Conservation (phyloP, 2,113 vertebrate species). For the Martes martes region DNA sequence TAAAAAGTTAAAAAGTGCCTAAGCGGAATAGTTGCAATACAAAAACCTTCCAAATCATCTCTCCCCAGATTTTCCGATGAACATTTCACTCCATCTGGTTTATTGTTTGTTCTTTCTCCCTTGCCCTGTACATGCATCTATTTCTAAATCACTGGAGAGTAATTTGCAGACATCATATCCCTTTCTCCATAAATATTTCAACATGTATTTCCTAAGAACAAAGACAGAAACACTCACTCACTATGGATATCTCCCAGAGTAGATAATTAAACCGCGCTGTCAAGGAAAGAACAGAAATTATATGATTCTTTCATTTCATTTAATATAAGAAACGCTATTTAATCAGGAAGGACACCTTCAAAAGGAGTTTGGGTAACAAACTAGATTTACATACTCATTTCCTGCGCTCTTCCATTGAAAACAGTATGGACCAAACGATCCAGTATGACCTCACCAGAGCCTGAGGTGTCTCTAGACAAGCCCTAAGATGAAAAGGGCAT, state of each 20-base stretch:
- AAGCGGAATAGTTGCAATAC: neutral
- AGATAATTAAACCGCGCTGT: neutral
- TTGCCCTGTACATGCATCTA: neutral
- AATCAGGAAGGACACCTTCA: neutral
- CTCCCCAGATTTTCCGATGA: neutral
- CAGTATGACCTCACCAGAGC: neutral
- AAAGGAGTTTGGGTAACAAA: neutral
- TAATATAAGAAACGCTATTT: neutral
- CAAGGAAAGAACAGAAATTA: neutral
- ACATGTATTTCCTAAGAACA: neutral
- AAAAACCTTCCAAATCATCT: neutral
- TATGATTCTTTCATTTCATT: neutral
- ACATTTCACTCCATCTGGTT: neutral
- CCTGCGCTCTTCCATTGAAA: neutral
- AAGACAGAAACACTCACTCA: neutral
- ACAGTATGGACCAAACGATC: neutral
- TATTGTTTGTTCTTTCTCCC: neutral
- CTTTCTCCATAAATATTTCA: neutral
- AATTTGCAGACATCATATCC: neutral
- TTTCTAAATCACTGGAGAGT: neutral
- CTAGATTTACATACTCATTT: neutral
- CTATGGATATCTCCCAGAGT: neutral
- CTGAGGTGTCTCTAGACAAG: neutral
- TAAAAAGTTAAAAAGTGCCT: neutral
- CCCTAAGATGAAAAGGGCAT: neutral